These are phyloP conservation scores for Netelia inedita DNA, from an alignment of 2,888 invertebrate genomes.

Conservation along the genomic window DNA sequence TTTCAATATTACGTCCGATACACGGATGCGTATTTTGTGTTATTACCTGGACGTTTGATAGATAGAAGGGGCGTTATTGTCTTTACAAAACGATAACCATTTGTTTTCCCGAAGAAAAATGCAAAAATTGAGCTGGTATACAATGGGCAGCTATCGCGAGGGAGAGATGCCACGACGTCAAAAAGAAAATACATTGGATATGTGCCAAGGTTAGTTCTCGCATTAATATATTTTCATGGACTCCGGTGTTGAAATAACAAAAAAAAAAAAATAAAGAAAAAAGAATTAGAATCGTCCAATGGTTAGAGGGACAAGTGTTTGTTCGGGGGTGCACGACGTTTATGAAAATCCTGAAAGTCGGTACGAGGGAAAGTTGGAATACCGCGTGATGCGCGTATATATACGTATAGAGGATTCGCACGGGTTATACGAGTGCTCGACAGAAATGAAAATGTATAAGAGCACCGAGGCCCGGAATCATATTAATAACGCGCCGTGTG, in stretches of 20 bases:
- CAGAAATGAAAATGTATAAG: conserved; percentile 79
- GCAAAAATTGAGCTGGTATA: conserved; percentile 1
- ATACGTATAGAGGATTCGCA: conserved; percentile 65
- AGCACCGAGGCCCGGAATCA: conserved; percentile 75
- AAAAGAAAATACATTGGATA: conserved; percentile 5
- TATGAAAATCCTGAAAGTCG: conserved; percentile 71
- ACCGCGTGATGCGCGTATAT: conserved; percentile 23
- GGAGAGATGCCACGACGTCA: not conserved
- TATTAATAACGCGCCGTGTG: conserved; percentile 79
- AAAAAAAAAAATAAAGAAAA: conserved; percentile 16
- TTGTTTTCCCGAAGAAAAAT: conserved; percentile 79
- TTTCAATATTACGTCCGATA: conserved; percentile 83
- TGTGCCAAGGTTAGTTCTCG: not conserved
- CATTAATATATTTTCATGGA: conserved; percentile 27
- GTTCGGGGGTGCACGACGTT: conserved; percentile 59
- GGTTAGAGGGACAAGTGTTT: conserved; percentile 50
- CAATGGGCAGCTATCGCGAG: not conserved
- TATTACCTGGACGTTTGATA: conserved; percentile 83
- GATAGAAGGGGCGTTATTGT: conserved; percentile 84
- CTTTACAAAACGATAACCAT: conserved; percentile 84
- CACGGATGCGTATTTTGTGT: conserved; percentile 78
- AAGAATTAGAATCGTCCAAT: conserved; percentile 39
- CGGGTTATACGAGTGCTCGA: conserved; percentile 67
- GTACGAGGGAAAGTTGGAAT: conserved; percentile 58
- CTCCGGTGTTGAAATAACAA: conserved; percentile 10